Evolutionary conservation across 53 echinoderm and acorn worm species (phyloP), one percentile per base, ranked within the genome.

Genomic region (Arbacia lixula): DNA sequence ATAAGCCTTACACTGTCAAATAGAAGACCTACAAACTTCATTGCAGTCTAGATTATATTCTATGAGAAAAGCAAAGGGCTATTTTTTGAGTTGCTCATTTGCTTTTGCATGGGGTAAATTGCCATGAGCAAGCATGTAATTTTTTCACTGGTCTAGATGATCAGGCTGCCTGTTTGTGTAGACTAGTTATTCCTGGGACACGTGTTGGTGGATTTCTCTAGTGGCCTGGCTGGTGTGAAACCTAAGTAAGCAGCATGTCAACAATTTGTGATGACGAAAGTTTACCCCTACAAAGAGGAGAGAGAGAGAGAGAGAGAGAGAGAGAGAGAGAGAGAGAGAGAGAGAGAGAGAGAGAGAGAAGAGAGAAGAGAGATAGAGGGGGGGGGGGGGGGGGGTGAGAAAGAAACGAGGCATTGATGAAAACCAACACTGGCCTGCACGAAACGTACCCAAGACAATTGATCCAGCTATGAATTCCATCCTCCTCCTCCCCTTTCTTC

Each of bases 161-260:
- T n/a, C n/a, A 66, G 22, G 37, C 21, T 36, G 66, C 38, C 66
- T 66, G 37, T 21, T 5, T 9, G 37, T 12, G 6, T n/a, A 75
- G 55, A 53, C 75, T 75, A 75, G 4, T 5, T 31, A 12, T 17
- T 2, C 8, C 36, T 38, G 31, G 42, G 63, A 49, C 82, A 81
- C 64, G 82, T 81, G 82, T 81, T 63, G 10, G 82, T 21, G 63
- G 31, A 61, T 46, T 46, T 81, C 64, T 81, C 82, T 29, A 21
- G 36, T 77, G 78, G 38, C 63, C 29, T 81, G 62, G 29, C 57
- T 32, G 26, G 78, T 38, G 78, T 81, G 82, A 81, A 81, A 81
- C 34, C 52, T 31, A 63, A 81, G 63, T 31, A 81, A 81, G 82
- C 64, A 46, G 82, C 50, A 63, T 81, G 82, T 81, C 82, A 63